Evolutionary conservation across 2,113 vertebrate genomes (phyloP), one percentile per base, ranked within the genome.

Genomic region (Strix uralensis): DNA sequence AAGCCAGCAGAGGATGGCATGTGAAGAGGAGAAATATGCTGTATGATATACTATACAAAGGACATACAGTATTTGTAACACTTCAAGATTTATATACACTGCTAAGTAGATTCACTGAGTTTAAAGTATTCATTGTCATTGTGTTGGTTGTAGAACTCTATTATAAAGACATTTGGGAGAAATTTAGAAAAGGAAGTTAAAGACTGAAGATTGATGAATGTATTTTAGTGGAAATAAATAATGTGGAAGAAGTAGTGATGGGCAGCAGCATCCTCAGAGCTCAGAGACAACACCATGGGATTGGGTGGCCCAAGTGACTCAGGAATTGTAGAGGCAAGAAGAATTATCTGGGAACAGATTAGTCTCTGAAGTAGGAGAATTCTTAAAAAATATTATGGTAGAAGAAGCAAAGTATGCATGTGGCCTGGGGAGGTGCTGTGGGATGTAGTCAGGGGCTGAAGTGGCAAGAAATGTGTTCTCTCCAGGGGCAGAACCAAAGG

Each of bases 191-290:
- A 66, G 30, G 30, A 84, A 21, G 34, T 26, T 86, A 62, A 90
- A 83, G n/a, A 22, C 40, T 44, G 27, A 40, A 47, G 36, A 38
- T 34, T 9, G 29, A 15, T 30, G 23, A 40, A 44, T 4, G 1
- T 70, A 18, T 81, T 86, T 62, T 51, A 47, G 52, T 79, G 61
- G 30, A 67, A 86, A 89, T 32, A 75, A 32, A 12, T 27, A 46
- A 54, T 1, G 0, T n/a, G 49, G 36, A 81, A 67, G n/a, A 38
- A 62, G 22, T 40, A 38, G 34, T 0, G 0, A 83, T 3, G 7
- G 34, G 46, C 29, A 49, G 46, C 54, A 81, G 49, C 59, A 55
- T 63, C 9, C 10, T 88, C 21, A 18, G 57, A 81, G 15, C 70
- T 55, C 52, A 42, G 40, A 85, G 63, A 10, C 57, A 66, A 13